Base-by-base conservation (phyloP, 2,888 invertebrate species). In the Choristoneura rosaceana region DNA sequence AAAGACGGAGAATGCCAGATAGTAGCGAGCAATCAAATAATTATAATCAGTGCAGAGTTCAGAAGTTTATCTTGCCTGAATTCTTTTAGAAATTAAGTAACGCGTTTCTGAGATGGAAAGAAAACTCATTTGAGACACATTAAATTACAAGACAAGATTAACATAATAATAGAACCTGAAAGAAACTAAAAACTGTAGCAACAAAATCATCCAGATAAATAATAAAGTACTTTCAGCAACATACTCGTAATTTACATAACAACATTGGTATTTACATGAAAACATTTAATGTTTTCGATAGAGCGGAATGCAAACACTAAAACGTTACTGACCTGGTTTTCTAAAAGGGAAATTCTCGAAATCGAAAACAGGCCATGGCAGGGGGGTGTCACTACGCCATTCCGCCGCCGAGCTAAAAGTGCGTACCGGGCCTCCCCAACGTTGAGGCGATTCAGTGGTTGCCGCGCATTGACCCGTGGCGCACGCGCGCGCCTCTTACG, bases 241-340 rank as follows among this genome's bases (percentile, higher is more conserved):
- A 55, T 12, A n/a, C n/a, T n/a, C n/a, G n/a, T n/a, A 52, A 60
- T 70, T 71, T 61, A 61, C 62, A 67, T 62, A 68, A 71, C 71
- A 71, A 52, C 50, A 10, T 9, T 5, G 50, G 15, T 58, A 34
- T 58, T 47, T 41, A 62, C 33, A 58, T 38, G 66, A 47, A 58
- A 59, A 67, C 71, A 68, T 58, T 47, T 15, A 60, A 47, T 71
- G 71, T 71, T 71, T 71, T 68, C 17, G 45, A 45, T 15, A 25
- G 25, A 34, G 25, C 38, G 61, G 67, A 62, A 71, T 67, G 67
- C 58, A 63, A 71, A 71, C 47, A 71, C n/a, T 15, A 52, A 59
- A 50, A 52, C 17, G 5, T 52, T 10, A 17, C 43, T 55, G 71
- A 58, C 71, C 71, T 58, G 58, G 47, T 62, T 67, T 45, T 58